A percentile compares a stretch with the other conserved stretches of the same genome.
These are phyloP conservation scores for Drosophila setosimentum DNA, from an alignment of 2,888 invertebrate genomes.

Conservation along the genomic window DNA sequence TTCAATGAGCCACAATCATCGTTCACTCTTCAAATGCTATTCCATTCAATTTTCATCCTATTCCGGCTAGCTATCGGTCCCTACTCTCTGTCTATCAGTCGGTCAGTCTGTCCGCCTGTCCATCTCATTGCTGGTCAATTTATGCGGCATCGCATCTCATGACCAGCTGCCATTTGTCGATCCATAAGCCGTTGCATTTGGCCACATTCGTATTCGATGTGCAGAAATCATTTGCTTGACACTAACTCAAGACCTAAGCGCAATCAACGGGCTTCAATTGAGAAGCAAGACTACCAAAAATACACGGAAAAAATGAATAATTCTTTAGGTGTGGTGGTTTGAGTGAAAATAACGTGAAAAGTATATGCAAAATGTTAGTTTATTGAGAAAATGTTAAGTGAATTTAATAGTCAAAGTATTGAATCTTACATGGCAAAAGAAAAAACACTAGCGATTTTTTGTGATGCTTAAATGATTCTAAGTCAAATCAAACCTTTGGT, in stretches of 20 bases:
- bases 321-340: background rate
- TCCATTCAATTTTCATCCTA: slow-evolving; percentile 29
- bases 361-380: background rate
- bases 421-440: background rate
- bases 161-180: slow-evolving; percentile 28
- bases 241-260: slow-evolving; percentile 3
- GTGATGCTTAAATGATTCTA: slow-evolving; percentile 18
- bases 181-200: slow-evolving; percentile 39
- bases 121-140: slow-evolving; percentile 49
- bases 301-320: background rate
- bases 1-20: slow-evolving; percentile 42
- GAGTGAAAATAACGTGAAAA: background rate
- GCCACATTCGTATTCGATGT: slow-evolving; percentile 26
- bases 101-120: slow-evolving; percentile 2
- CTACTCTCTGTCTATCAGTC: background rate
- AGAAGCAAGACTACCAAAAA: background rate
- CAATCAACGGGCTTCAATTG: slow-evolving; percentile 24
- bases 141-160: slow-evolving; percentile 59
- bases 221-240: slow-evolving; percentile 2
- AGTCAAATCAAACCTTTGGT: slow-evolving; percentile 14
- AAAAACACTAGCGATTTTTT: no score
- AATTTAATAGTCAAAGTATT: background rate
- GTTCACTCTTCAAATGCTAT: slow-evolving; percentile 32
- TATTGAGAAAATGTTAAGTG: background rate
- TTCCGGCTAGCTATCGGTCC: background rate